Percentiles rank a stretch among this genome's conserved stretches.
phyloP scores from a whole-genome alignment of 2,888 invertebrate species.

The Cyclophora albipunctata region DNA sequence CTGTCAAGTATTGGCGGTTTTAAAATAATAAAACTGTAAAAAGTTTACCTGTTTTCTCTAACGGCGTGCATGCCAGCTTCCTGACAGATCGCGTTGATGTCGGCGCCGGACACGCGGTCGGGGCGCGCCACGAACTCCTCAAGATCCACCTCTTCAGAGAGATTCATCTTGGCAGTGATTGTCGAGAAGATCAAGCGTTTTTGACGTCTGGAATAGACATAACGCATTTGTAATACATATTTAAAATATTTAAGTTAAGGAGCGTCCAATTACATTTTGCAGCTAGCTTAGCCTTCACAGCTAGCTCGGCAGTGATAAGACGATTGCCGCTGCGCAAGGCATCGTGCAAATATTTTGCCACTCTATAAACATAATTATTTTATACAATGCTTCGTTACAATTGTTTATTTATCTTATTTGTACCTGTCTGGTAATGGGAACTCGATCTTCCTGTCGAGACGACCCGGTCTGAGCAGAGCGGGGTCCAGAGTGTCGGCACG shows the following conservation, averaged over 20 bases:
- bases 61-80: constrained; percentile 99
- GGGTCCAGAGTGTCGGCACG: constrained; percentile 99
- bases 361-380: too few relatives aligned
- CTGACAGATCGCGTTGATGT: constrained; percentile 99
- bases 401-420: constrained; percentile 1
- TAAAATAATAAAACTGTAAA: not conserved
- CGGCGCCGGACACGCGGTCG: constrained; percentile 98
- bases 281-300: too few relatives aligned
- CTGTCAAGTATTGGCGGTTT: too few relatives aligned
- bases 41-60: constrained; percentile 88
- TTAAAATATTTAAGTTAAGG: not conserved
- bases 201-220: constrained; percentile 73
- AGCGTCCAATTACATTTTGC: not conserved
- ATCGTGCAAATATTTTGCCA: too few relatives aligned
- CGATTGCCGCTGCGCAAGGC: too few relatives aligned
- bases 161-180: constrained; percentile 97
- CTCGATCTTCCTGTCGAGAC: constrained; percentile 98
- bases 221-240: not conserved
- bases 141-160: constrained; percentile 98
- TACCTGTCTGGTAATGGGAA: constrained; percentile 95
- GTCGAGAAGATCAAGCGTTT: constrained; percentile 99
- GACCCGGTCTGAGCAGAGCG: constrained; percentile 94
- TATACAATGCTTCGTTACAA: too few relatives aligned
- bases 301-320: too few relatives aligned
- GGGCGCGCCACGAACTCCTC: constrained; percentile 99